A percentile compares a stretch with the other conserved stretches of the same genome.
These are phyloP conservation scores for Garra rufa DNA, from an alignment of 2,113 vertebrate species.

Conservation along the genomic window DNA sequence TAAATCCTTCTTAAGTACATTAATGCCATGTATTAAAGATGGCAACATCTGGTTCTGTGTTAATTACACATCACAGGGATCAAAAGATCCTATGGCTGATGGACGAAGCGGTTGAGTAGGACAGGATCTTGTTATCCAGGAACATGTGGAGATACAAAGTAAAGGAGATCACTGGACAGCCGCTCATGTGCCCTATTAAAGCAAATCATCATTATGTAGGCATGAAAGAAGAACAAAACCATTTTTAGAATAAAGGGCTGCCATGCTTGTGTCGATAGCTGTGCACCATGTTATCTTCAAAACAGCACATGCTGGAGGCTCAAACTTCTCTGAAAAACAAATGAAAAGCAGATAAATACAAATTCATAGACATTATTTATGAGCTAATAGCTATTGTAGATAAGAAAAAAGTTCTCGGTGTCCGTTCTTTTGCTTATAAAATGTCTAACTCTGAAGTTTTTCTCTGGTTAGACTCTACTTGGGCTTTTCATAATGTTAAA, in stretches of 20 bases:
- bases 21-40: conserved; percentile 54
- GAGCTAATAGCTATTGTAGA: conserved; percentile 37
- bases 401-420: conserved; percentile 24
- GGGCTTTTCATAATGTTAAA: not conserved
- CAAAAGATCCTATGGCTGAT: conserved; percentile 41
- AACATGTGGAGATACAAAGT: not conserved
- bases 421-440: not conserved
- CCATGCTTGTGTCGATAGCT: conserved; percentile 10
- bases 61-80: conserved; percentile 54
- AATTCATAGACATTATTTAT: conserved; percentile 20
- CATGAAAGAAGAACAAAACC: conserved; percentile 4
- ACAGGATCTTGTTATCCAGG: conserved; percentile 8
- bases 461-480: not conserved
- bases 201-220: conserved; percentile 19
- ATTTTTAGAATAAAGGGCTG: conserved; percentile 7
- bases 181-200: not conserved
- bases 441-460: conserved; percentile 28
- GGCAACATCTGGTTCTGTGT: conserved; percentile 50
- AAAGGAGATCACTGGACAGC: conserved; percentile 15
- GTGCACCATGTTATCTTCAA: conserved; percentile 12
- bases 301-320: conserved; percentile 20
- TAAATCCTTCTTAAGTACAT: conserved; percentile 52
- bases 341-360: not conserved
- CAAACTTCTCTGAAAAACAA: conserved; percentile 29
- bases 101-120: not conserved